Evolutionary conservation across 2,797 vertebrate species (phyloP).

Genomic region (Micrastur ruficollis): DNA sequence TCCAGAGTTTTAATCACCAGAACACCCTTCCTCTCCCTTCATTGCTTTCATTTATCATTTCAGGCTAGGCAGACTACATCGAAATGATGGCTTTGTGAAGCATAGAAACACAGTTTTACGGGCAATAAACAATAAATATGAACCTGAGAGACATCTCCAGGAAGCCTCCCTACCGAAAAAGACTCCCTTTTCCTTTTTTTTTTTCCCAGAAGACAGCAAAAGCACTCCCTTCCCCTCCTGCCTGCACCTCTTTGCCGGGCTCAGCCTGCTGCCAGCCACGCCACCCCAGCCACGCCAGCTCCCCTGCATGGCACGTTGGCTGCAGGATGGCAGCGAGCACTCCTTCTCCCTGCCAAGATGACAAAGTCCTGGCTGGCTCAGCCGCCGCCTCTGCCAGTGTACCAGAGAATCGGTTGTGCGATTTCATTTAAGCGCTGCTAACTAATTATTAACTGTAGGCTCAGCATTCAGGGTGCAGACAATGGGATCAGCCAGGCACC

Average conservation of each 20-base stretch:
- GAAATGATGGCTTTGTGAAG: conserved; percentile 64
- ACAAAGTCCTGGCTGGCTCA: conserved; percentile 30
- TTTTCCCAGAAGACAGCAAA: neutral
- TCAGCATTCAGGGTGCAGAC: conserved; percentile 51
- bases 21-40: conserved; percentile 51
- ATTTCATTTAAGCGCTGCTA: conserved; percentile 37
- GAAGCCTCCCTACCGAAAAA: conserved; percentile 6
- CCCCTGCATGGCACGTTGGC: neutral
- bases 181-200: neutral
- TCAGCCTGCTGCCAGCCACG: neutral
- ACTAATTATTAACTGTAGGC: conserved; percentile 59
- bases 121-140: conserved; percentile 68
- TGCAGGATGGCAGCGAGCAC: neutral
- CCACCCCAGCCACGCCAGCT: neutral
- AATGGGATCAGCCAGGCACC: conserved; percentile 63
- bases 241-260: neutral
- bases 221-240: neutral
- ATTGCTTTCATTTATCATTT: conserved; percentile 61
- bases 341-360: conserved; percentile 38
- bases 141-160: conserved; percentile 1
- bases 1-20: conserved; percentile 44
- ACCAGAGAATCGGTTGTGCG: neutral
- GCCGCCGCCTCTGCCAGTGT: neutral
- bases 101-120: conserved; percentile 64
- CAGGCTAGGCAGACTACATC: conserved; percentile 44